phyloP scores from a whole-genome alignment of 2,113 vertebrate genomes.

The Elephas maximus region DNA sequence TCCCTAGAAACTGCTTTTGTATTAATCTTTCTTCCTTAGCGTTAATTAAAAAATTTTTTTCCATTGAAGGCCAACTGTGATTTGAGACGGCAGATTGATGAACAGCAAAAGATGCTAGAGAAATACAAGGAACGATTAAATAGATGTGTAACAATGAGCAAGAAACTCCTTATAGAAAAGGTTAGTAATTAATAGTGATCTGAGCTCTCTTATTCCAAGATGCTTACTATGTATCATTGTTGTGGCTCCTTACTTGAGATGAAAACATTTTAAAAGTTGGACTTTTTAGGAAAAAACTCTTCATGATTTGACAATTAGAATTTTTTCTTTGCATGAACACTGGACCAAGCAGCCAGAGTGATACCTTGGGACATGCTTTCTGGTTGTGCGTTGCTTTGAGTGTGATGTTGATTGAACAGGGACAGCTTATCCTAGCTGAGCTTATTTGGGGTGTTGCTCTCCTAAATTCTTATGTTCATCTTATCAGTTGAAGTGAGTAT shows the following conservation, averaged over 20 bases:
- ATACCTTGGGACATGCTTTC: background rate
- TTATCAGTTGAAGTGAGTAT: background rate
- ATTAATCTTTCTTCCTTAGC: slow-evolving; percentile 41
- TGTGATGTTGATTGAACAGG: background rate
- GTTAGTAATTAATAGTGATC: slow-evolving; percentile 84
- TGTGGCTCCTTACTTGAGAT: background rate
- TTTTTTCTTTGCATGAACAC: background rate
- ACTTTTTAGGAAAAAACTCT: slow-evolving; percentile 14
- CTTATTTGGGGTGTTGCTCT: background rate
- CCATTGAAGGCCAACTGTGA: slow-evolving; percentile 96
- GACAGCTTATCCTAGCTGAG: background rate
- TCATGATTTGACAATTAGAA: background rate
- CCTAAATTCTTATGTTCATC: background rate
- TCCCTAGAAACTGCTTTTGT: slow-evolving; percentile 40
- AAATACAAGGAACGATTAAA: slow-evolving; percentile 99
- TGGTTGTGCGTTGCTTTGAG: background rate
- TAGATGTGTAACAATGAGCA: slow-evolving; percentile 99
- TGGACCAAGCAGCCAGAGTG: background rate
- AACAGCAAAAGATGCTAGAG: slow-evolving; percentile 99
- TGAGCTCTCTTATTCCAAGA: background rate
- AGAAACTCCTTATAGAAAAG: slow-evolving; percentile 99
- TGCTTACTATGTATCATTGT: background rate
- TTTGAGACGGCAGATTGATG: slow-evolving; percentile 97
- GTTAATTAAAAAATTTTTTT: slow-evolving; percentile 71
- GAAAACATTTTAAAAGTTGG: background rate